Base-by-base conservation (phyloP, 2,113 vertebrate species). In the Falcunculus frontatus region DNA sequence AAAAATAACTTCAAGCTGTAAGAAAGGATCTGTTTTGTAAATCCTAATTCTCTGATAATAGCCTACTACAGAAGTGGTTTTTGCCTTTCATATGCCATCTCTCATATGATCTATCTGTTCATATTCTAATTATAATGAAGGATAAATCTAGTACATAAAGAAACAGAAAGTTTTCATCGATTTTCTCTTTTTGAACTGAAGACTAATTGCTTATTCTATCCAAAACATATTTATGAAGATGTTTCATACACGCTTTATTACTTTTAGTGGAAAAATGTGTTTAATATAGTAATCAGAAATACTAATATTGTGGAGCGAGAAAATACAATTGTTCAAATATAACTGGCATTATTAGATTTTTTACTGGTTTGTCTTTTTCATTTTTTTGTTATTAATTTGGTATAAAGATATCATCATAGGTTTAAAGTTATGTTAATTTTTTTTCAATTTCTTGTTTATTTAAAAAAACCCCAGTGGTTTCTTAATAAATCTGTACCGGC, bases 21-120 rank as follows among this genome's bases (percentile, higher is more conserved):
- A 81, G 47, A 39, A 78, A 84, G 59, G 3, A 72, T 39, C 12
- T 4, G 3, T 55, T 50, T 26, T n/a, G 14, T 67, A 93, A 95
- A 84, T 89, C 46, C 47, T 78, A 80, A 50, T 78, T 95, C 60
- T 47, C 33, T 50, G 26, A 69, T 42, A 65, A 91, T 39, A 81
- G 59, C 16, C 12, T 76, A 33, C 10, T 67, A 26, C 16, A 25
- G 19, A 84, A 75, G 11, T 49, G 1, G 10, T 80, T 72, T 82
- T 53, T 79, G 25, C 7, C 25, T 73, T 85, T 83, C 23, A 35
- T 49, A 32, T 49, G 21, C 7, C 44, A 16, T 33, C 15, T 87
- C 46, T 87, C 59, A 26, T 65, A 55, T 29, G 7, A 17, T 75
- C 12, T 79, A 25, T 67, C 53, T 5, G 2, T 68, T 75, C 11